Base-by-base conservation (phyloP, 2,113 vertebrate species). In the Grammomys surdaster region DNA sequence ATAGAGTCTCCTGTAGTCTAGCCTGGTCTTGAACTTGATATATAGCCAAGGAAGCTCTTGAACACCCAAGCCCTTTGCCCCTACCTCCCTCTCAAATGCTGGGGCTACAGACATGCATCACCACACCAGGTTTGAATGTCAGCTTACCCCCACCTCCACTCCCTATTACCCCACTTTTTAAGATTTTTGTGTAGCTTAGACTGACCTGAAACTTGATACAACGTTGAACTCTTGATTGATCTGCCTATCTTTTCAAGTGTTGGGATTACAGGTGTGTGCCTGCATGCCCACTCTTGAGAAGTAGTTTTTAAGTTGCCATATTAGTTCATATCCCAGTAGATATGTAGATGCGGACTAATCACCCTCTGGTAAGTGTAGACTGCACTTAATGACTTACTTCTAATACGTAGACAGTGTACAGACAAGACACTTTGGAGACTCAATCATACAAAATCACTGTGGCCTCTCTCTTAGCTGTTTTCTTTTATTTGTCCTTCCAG, bases 221-320 rank as follows among this genome's bases (percentile, higher is more conserved):
- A 51, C 31, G 19, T 48, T 70, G 46, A 54, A 88, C 65, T 84
- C 85, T 19, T 87, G 46, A 87, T 70, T 14, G 10, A 43, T 31
- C 56, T 0, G 1, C 67, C 56, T 56, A 28, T 58, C 28, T 48
- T 48, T 20, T n/a, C 31, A 24, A 40, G 10, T n/a, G 14, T 26
- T 43, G 43, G n/a, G 36, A 73, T 72, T 54, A n/a, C 33, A 51
- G n/a, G 1, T 70, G 46, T 72, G 20, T n/a, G 33, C 24, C 51
- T 14, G 36, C 40, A 56, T 28, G 69, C 5, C 48, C 43, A 16
- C 48, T 56, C 86, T 54, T 54, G 69, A 70, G 33, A n/a, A 9
- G 20, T 73, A 36, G n/a, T 89, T 85, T 93, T 91, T 67, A 95
- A 93, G 43, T 19, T 60, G 67, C 12, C 65, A 14, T n/a, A 69